Conservation (phyloP, 2,797 vertebrate species). For the Eremophila alpestris region DNA sequence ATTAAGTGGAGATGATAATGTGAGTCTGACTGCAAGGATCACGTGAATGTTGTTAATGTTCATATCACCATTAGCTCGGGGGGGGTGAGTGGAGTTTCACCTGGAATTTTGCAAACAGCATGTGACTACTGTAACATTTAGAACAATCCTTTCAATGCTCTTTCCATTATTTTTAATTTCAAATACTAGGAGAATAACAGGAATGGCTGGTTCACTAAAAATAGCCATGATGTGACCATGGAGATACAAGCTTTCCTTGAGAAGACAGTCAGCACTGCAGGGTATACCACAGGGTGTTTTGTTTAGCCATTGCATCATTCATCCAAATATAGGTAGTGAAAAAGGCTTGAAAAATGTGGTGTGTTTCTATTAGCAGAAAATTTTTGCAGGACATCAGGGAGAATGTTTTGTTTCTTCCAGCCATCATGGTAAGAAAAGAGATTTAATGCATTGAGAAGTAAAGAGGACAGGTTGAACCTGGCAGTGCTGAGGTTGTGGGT, state of each 20-base stretch:
- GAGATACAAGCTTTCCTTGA: constrained; percentile 25
- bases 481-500: background rate
- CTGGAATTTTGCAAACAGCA: background rate
- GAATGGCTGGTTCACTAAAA: constrained; percentile 46
- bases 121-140: constrained; percentile 26
- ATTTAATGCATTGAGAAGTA: background rate
- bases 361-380: background rate
- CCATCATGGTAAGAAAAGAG: background rate
- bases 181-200: background rate
- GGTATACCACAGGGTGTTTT: constrained; percentile 5
- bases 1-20: constrained; percentile 59
- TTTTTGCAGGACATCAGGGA: background rate
- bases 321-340: background rate
- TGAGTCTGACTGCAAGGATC: constrained; percentile 41
- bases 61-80: constrained; percentile 24
- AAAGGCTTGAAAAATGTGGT: background rate
- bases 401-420: background rate
- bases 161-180: constrained; percentile 31
- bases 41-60: constrained; percentile 55
- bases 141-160: constrained; percentile 7
- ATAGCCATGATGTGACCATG: constrained; percentile 32
- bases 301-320: background rate
- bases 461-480: background rate
- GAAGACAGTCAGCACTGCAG: background rate
- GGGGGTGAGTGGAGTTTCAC: background rate